phyloP scores from a whole-genome alignment of 2,113 vertebrate species.

The Neodontobutis hainanensis region DNA sequence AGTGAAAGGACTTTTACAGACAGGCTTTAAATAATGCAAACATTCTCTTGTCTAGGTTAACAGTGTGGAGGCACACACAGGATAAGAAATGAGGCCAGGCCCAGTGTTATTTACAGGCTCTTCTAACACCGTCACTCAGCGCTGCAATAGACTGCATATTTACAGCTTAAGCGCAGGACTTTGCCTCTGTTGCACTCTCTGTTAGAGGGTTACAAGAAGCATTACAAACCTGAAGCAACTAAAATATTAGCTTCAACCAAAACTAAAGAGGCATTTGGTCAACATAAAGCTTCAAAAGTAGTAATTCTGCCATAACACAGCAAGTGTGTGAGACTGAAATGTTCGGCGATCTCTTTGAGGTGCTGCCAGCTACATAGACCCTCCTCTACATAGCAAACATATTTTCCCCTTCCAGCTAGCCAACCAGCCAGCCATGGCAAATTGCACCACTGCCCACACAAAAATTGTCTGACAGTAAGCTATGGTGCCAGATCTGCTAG shows the following conservation, averaged over 20 bases:
- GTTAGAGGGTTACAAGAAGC: background rate
- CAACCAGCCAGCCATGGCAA: constrained; percentile 39
- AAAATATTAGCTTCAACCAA: background rate
- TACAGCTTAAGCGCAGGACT: constrained; percentile 8
- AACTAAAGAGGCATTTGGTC: background rate
- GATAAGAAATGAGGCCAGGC: background rate
- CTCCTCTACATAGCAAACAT: constrained; percentile 65
- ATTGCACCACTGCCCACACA: constrained; percentile 44
- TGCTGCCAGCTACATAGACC: constrained; percentile 28
- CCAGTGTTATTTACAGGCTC: constrained; percentile 31
- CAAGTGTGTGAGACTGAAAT: background rate
- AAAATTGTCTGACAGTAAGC: constrained; percentile 47
- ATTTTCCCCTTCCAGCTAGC: constrained; percentile 29
- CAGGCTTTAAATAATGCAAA: background rate
- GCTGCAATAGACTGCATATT: constrained; percentile 19
- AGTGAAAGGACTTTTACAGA: constrained; percentile 6
- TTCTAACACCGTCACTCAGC: constrained; percentile 23
- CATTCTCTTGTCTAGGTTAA: constrained; percentile 1
- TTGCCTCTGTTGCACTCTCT: background rate
- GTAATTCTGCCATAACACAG: background rate
- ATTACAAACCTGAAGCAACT: background rate
- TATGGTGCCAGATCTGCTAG: constrained; percentile 47
- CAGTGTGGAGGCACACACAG: background rate
- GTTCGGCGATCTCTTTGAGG: constrained; percentile 16
- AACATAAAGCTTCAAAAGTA: background rate